Conservation (phyloP, 1,140 invertebrate genomes). For the Rhyacophila brunnea region DNA sequence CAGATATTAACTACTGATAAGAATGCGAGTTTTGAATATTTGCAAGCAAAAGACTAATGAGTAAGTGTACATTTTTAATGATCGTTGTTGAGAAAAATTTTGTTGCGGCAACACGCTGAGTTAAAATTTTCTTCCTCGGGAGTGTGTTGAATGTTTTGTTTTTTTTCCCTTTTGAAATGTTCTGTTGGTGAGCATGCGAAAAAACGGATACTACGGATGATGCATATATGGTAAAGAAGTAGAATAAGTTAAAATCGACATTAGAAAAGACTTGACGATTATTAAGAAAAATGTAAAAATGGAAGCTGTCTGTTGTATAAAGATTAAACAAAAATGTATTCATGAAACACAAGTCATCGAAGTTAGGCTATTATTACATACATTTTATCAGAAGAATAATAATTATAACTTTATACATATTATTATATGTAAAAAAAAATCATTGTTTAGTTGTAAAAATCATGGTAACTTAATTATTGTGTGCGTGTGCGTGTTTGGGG, state of each 20-base stretch:
- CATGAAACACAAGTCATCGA: slow-evolving; percentile 22
- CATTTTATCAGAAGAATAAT: slow-evolving; percentile 18
- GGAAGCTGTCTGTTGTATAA: too few species aligned
- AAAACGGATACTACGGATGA: too few species aligned
- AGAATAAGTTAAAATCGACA: too few species aligned
- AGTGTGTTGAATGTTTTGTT: too few species aligned
- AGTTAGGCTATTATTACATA: slow-evolving; percentile 13
- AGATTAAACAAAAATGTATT: not conserved
- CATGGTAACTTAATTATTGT: not conserved
- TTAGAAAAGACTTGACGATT: too few species aligned
- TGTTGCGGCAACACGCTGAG: not conserved
- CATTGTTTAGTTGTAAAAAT: slow-evolving; percentile 1
- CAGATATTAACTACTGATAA: slow-evolving; percentile 4
- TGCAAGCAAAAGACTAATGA: too few species aligned
- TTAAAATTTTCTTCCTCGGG: too few species aligned
- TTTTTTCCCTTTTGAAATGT: not conserved
- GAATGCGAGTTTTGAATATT: not conserved
- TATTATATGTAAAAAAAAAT: not conserved
- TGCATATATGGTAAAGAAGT: too few species aligned
- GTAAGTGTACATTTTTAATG: not conserved
- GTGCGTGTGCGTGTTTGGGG: not conserved
- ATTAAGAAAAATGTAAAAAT: too few species aligned
- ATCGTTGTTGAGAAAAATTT: slow-evolving; percentile 1
- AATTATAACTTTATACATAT: not conserved
- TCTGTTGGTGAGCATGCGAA: slow-evolving; percentile 1